Conservation (phyloP, 2,888 invertebrate species). For the Litoditis marina region DNA sequence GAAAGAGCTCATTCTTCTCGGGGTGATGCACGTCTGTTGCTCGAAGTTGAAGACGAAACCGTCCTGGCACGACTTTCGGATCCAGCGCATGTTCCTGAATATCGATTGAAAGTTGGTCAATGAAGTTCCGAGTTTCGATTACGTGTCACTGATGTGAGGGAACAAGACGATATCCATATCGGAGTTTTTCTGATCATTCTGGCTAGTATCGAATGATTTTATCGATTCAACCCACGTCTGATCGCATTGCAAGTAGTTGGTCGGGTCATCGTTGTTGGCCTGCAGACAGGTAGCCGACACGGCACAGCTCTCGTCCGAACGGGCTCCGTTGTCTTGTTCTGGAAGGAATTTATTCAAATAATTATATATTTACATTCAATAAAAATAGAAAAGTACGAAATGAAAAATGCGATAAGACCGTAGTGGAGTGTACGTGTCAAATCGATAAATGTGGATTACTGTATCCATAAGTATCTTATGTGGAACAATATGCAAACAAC, state of each 20-base stretch:
- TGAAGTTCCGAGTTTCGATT: not conserved
- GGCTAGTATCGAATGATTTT: too few species aligned
- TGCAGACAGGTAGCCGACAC: constrained; percentile 59
- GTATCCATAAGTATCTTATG: too few species aligned
- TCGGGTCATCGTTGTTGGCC: constrained; percentile 49
- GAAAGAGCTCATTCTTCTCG: constrained; percentile 40
- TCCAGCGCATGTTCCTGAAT: constrained; percentile 52
- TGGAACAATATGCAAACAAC: too few species aligned
- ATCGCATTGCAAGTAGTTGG: constrained; percentile 58
- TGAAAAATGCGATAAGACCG: too few species aligned
- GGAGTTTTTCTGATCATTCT: too few species aligned
- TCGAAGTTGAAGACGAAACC: constrained; percentile 60
- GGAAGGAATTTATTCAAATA: too few species aligned
- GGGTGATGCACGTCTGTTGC: constrained; percentile 59
- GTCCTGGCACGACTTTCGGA: constrained; percentile 57
- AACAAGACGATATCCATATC: too few species aligned
- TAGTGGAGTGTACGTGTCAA: too few species aligned
- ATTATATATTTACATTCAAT: too few species aligned
- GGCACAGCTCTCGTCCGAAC: constrained; percentile 50
- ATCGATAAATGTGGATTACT: too few species aligned
- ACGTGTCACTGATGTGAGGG: too few species aligned
- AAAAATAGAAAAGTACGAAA: too few species aligned
- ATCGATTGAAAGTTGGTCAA: not conserved
- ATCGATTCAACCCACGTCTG: constrained; percentile 40
- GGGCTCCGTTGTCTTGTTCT: constrained; percentile 57